Base-by-base conservation (phyloP, 2,888 invertebrate genomes). In the Oeneis ivallda region DNA sequence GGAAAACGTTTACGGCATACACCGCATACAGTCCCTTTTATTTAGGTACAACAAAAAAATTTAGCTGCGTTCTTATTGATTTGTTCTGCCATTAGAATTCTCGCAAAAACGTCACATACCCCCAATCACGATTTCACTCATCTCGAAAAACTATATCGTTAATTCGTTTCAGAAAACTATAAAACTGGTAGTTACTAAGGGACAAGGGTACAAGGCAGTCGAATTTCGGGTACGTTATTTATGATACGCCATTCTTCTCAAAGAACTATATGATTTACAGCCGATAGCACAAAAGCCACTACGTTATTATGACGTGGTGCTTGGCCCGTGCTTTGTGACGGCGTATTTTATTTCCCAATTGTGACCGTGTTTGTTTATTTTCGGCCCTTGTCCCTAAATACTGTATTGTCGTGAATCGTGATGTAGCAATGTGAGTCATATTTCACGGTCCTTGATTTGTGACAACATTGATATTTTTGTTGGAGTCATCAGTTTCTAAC, bases 231-330 rank as follows among this genome's bases (percentile, higher is more conserved):
- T 79, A 71, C 83, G 83, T 89, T 86, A 91, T 92, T 92, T 92
- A 91, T 89, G 87, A 84, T 82, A 75, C 84, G 85, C 87, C 86
- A 89, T 91, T 91, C 87, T 83, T 80, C 85, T 86, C 85, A 87
- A 89, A 89, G 84, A 86, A 87, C 85, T 86, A 81, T 85, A 89
- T 91, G 89, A 92, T 92, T 91, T 92, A 91, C 89, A 85, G 79
- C 86, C 82, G 75, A 74, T 73, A 75, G 79, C 82, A 91, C 91
- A 92, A 91, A 87, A 86, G 89, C 84, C 83, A 80, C 83, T 85
- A 80, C 87, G 85, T 90, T 90, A 92, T 90, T 91, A 91, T 91
- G 90, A 90, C 89, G 86, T 84, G 86, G 83, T 85, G 87, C 86
- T 83, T 84, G 83, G 87, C 82, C 87, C 85, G 80, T 81, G 85